Conservation (phyloP, 2,113 vertebrate species). For the Hemichromis elongatus region DNA sequence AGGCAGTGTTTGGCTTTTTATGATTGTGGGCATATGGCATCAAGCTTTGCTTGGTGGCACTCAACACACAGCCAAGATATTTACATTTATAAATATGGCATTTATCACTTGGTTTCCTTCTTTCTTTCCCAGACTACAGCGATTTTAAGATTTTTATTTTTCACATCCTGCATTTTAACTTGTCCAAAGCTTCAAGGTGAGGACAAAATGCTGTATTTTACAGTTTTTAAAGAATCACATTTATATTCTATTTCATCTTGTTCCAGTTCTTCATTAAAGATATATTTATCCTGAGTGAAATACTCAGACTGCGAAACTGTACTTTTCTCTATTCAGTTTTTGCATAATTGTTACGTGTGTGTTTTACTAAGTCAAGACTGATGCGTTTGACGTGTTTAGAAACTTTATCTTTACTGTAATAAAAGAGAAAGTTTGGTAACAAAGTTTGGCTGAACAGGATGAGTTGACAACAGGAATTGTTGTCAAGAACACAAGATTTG, state of each 20-base stretch:
- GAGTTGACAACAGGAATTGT: not conserved
- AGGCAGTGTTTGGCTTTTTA: not conserved
- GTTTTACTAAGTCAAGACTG: not conserved
- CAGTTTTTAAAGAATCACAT: not conserved
- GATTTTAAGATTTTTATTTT: not conserved
- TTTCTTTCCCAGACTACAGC: not conserved
- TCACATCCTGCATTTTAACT: not conserved
- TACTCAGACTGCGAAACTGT: fast-evolving
- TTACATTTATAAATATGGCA: not conserved
- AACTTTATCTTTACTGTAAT: not conserved
- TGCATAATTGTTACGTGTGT: not conserved
- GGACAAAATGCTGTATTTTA: not conserved
- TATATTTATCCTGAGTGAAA: not conserved
- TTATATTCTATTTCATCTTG: not conserved
- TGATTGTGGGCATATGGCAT: not conserved
- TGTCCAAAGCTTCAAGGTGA: not conserved
- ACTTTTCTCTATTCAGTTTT: not conserved
- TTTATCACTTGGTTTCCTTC: not conserved
- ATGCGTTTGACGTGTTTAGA: not conserved
- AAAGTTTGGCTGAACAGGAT: not conserved
- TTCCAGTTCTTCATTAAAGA: not conserved
- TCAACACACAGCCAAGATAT: not conserved
- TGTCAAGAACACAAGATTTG: not conserved
- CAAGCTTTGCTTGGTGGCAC: not conserved
- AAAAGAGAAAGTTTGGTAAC: not conserved